phyloP scores from a whole-genome alignment of 2,797 vertebrate species.

The Pangasius djambal region DNA sequence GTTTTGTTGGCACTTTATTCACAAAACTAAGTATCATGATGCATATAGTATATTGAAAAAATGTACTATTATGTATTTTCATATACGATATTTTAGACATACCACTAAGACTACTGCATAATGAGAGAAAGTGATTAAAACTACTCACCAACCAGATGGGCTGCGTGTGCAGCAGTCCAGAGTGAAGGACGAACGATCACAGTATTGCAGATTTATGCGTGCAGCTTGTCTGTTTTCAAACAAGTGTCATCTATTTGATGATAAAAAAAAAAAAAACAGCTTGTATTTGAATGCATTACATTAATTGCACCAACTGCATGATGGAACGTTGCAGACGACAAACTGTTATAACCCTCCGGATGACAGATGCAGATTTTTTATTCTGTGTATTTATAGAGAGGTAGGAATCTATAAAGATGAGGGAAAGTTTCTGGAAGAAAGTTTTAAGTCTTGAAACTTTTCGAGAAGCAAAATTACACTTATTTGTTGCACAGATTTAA shows the following conservation, averaged over 20 bases:
- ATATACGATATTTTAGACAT: background rate
- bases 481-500: conserved; percentile 24
- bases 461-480: conserved; percentile 14
- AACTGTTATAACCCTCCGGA: background rate
- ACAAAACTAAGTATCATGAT: background rate
- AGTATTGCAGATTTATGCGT: background rate
- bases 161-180: background rate
- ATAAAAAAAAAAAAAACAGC: background rate
- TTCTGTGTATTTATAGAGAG: conserved; percentile 11
- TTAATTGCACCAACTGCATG: conserved; percentile 19
- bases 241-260: conserved; percentile 14
- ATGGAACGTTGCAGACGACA: background rate
- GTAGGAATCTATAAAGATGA: background rate
- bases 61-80: background rate
- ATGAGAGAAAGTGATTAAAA: conserved; percentile 11
- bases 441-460: conserved; percentile 1
- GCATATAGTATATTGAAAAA: background rate
- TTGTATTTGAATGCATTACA: conserved; percentile 28
- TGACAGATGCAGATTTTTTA: conserved; percentile 8
- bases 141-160: conserved; percentile 28
- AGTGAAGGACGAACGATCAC: background rate
- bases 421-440: background rate
- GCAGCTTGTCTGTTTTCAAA: conserved; percentile 5
- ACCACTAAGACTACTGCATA: background rate
- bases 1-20: background rate